Conservation (phyloP, 1,140 invertebrate genomes). For the Caenorhabditis tropicalis region DNA sequence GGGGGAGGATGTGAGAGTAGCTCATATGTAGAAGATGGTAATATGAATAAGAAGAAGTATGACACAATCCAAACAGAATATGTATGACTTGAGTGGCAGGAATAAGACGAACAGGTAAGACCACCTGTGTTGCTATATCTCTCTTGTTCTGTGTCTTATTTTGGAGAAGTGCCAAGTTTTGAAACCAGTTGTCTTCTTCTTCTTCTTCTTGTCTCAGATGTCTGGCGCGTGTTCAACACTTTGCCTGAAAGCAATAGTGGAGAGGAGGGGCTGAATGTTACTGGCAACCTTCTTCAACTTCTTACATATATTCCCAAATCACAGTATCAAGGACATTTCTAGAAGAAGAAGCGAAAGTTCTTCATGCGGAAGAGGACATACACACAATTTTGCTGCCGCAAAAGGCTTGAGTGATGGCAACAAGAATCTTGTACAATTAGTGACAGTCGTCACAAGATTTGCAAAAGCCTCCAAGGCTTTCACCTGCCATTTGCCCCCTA, state of each 20-base stretch:
- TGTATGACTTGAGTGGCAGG: constrained; percentile 37
- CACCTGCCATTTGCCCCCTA: constrained; percentile 43
- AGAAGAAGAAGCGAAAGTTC: not conserved
- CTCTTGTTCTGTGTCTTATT: constrained; percentile 23
- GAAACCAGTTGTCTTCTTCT: constrained; percentile 13
- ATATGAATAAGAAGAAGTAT: not conserved
- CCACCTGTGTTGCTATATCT: constrained; percentile 32
- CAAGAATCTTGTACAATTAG: constrained; percentile 42
- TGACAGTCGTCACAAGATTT: constrained; percentile 15
- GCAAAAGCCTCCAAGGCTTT: not conserved
- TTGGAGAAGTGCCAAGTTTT: constrained; percentile 42
- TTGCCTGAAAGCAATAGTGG: not conserved
- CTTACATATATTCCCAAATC: constrained; percentile 31
- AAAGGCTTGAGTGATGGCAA: constrained; percentile 2
- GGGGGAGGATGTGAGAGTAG: not conserved
- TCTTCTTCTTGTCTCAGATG: constrained; percentile 16
- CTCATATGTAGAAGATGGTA: constrained; percentile 1
- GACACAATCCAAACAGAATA: constrained; percentile 35
- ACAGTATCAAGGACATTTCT: constrained; percentile 39
- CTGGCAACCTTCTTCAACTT: constrained; percentile 31
- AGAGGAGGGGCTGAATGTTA: constrained; percentile 27
- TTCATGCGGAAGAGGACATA: constrained; percentile 33
- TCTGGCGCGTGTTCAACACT: constrained; percentile 33
- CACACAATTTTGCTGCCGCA: not conserved
- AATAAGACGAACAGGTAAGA: constrained; percentile 43